phyloP scores from a whole-genome alignment of 2,113 vertebrate species.

The Diadophis punctatus region DNA sequence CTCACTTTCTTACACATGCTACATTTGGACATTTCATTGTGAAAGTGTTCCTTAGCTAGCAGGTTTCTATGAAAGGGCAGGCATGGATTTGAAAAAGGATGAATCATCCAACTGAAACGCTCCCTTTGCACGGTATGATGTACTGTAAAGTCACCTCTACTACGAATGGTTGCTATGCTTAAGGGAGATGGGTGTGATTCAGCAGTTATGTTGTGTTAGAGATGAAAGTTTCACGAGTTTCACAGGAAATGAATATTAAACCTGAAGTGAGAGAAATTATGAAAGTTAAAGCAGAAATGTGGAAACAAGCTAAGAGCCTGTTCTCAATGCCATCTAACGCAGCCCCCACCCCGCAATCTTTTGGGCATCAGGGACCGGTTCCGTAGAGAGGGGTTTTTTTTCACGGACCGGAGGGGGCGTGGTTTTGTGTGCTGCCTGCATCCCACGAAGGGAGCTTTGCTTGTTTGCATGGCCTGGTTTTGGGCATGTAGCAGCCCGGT shows the following conservation, averaged over 20 bases:
- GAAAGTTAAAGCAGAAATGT: background rate
- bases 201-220: background rate
- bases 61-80: background rate
- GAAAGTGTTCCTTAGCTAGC: background rate
- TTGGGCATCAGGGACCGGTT: background rate
- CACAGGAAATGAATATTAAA: background rate
- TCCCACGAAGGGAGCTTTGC: background rate
- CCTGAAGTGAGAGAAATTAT: background rate
- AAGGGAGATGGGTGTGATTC: background rate
- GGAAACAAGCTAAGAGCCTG: background rate
- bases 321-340: background rate
- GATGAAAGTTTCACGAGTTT: background rate
- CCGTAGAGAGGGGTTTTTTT: background rate
- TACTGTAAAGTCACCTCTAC: background rate
- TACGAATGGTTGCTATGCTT: background rate
- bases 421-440: background rate
- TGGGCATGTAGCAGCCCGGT: background rate
- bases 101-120: background rate
- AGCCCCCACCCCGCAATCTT: too few species aligned
- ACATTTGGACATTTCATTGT: background rate
- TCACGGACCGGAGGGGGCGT: rapidly evolving
- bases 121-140: background rate
- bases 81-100: background rate
- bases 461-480: background rate
- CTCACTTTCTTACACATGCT: background rate